phyloP scores from a whole-genome alignment of 2,113 vertebrate genomes.

The Lycocorax pyrrhopterus region DNA sequence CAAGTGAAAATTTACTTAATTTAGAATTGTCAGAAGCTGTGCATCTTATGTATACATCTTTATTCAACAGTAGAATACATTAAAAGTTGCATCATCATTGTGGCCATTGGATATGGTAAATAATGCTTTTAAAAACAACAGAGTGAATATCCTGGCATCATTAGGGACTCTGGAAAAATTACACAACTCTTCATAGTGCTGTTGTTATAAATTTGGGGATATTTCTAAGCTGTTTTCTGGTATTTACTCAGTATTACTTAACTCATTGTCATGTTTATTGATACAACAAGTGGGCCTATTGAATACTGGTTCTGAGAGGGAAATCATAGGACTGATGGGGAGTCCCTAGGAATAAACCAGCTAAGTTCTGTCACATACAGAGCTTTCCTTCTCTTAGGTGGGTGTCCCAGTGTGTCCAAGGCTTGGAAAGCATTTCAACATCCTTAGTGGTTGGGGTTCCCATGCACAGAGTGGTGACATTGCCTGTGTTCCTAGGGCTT shows the following conservation, averaged over 20 bases:
- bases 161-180: background rate
- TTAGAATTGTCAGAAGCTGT: background rate
- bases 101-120: background rate
- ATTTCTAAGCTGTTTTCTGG: background rate
- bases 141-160: background rate
- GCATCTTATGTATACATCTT: background rate
- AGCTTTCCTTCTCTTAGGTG: background rate
- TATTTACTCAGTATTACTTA: background rate
- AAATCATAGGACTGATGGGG: background rate
- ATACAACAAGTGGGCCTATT: accelerated
- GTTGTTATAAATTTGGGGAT: background rate
- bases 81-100: background rate
- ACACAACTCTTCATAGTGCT: background rate
- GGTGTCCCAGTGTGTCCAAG: background rate
- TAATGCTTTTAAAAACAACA: background rate
- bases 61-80: background rate
- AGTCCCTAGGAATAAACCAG: background rate
- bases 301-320: background rate
- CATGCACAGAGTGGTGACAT: accelerated
- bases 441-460: accelerated
- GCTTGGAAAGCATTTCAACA: background rate
- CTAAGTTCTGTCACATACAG: background rate
- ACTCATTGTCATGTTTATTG: background rate
- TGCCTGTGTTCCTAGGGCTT: background rate
- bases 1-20: background rate